Base-by-base conservation (phyloP, 2,113 vertebrate species). In the Protobothrops flavoviridis region DNA sequence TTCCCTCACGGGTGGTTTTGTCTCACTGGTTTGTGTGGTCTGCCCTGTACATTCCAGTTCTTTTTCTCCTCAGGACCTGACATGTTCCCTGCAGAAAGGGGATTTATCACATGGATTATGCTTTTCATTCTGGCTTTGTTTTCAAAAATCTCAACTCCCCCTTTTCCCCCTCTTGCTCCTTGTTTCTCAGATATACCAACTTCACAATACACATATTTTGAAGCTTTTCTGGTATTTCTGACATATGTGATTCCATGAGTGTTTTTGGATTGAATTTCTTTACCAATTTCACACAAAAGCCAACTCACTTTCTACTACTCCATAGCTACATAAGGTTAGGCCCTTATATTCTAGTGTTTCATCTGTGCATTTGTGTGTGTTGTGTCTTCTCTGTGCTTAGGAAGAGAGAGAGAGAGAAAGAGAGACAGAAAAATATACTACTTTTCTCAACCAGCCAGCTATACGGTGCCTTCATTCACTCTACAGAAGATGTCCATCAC, bases 1-100 rank as follows among this genome's bases (percentile, higher is more conserved):
- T 88, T 93, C 93, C 93, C 93, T 96, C 93, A 96, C 89, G 93
- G 94, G 92, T 96, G 95, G 88, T 95, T 97, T 96, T 94, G 94
- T 94, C 91, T 87, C 91, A 91, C 93, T 95, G 95, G 96, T 94
- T 97, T 96, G 93, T 95, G 96, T 95, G 94, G 94, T 94, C 96
- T 97, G 96, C 94, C 94, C 91, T 94, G 94, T 93, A 94, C 95
- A 97, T 97, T 97, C 95, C 96, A 96, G 23, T 56, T 95, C 93
- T 95, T 96, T 93, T 96, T 96, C 95, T 94, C 89, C 95, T 96
- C 96, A 96, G 96, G 97, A 96, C 93, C 94, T 93, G 95, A 96
- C 97, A 96, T 1, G 96, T 97, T 95, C 95, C 93, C 92, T 91
- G 50, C 92, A 95, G 94, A 64, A 93, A 89, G 92, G 95, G 93